Base-by-base conservation (phyloP, 2,113 vertebrate genomes). In the Candoia aspera region DNA sequence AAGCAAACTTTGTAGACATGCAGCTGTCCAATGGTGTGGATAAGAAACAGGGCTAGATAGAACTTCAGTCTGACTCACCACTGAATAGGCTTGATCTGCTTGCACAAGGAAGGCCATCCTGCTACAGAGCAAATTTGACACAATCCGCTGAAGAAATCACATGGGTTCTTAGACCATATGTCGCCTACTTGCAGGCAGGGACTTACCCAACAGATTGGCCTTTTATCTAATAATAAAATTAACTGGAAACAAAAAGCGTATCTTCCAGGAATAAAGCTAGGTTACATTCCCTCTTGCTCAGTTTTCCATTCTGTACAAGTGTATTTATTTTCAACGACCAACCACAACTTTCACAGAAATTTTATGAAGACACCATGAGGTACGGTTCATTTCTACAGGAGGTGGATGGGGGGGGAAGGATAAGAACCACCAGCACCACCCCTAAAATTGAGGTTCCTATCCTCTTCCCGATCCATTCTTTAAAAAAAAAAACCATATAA, bases 1-100 rank as follows among this genome's bases (percentile, higher is more conserved):
- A n/a, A 19, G 33, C 1, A 37, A 17, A 23, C 11, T 84, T 57
- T 55, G 54, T 26, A 46, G 54, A 46, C 2, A 89, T n/a, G 23
- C 19, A 2, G 0, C 12, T 23, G n/a, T n/a, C 54, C 6, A 1
- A 5, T 33, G 19, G 8, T 42, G 3, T 13, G 4, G 6, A 42
- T 73, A 24, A 64, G 68, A 89, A 68, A 21, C 15, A 68, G 49
- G 2, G 19, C 26, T 54, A 12, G 46, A 8, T 24, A 42, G 60
- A 49, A 23, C n/a, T 26, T 58, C 57, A 54, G 33, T 17, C 53
- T 57, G 33, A 42, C n/a, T 73, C 13, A 83, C 59, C 8, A 83
- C 59, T 29, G 24, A 59, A 88, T 46, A 4, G 42, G 6, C 8
- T 53, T 17, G 1, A 64, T 59, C 11, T 88, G 5, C 8, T 13